phyloP scores from a whole-genome alignment of 2,888 invertebrate species.

The Pheosia gnoma region DNA sequence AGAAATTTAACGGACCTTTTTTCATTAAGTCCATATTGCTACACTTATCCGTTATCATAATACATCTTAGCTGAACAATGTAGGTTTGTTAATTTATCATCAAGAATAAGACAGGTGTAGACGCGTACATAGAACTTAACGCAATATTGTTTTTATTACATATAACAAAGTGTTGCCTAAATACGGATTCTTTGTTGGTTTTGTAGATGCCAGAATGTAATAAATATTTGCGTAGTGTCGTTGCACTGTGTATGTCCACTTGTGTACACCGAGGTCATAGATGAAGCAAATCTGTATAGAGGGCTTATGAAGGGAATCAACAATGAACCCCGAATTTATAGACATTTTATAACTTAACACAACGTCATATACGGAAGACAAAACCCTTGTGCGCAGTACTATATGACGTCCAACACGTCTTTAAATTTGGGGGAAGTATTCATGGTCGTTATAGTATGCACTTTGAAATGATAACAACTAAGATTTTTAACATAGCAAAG shows the following conservation, averaged over 20 bases:
- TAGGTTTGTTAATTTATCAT: conserved; percentile 5
- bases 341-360: no score
- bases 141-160: conserved; percentile 11
- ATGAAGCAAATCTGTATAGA: conserved; percentile 8
- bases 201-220: conserved; percentile 22
- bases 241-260: conserved; percentile 39
- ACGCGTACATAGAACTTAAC: conserved; percentile 11
- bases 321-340: no score
- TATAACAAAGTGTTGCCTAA: conserved; percentile 20
- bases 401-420: no score
- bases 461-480: no score
- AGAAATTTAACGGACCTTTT: neutral
- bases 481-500: no score
- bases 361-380: no score
- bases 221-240: conserved; percentile 42
- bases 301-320: no score
- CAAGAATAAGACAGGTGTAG: conserved; percentile 6
- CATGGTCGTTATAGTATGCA: no score
- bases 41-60: conserved; percentile 10
- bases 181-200: conserved; percentile 32
- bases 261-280: conserved; percentile 44
- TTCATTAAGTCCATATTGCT: conserved; percentile 2
- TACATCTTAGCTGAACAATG: conserved; percentile 7
- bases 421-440: no score
- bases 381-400: no score